Evolutionary conservation across 2,888 invertebrate species (phyloP).

Genomic region (Mesochorus sp.): DNA sequence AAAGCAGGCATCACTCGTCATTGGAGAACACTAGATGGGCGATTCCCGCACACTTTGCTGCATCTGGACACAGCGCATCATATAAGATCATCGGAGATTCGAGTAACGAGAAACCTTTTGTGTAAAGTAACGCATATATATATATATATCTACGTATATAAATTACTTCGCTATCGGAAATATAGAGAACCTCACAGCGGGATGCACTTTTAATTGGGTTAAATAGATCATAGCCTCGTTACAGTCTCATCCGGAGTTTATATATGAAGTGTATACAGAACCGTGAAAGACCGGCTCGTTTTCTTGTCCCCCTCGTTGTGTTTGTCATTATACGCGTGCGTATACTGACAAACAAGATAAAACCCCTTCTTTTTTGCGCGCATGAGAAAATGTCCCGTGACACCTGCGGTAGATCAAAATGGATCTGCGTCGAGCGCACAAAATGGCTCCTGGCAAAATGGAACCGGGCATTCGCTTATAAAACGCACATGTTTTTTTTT

Average conservation of each 20-base stretch:
- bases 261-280: neutral
- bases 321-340: neutral
- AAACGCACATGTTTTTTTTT: neutral
- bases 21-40: slow-evolving; percentile 35
- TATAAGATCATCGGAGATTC: slow-evolving; percentile 42
- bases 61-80: slow-evolving; percentile 39
- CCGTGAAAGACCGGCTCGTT: neutral
- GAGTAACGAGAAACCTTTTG: slow-evolving; percentile 55
- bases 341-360: neutral
- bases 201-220: slow-evolving; percentile 60
- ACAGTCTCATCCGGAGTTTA: slow-evolving; percentile 11
- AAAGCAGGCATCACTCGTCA: slow-evolving; percentile 46
- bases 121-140: neutral
- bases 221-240: slow-evolving; percentile 55
- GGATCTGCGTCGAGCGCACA: neutral
- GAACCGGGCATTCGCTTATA: too few species aligned
- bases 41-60: slow-evolving; percentile 20
- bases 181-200: slow-evolving; percentile 48
- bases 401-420: neutral
- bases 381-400: neutral
- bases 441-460: neutral
- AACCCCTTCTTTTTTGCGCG: neutral
- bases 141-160: neutral
- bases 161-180: neutral
- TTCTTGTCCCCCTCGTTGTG: neutral